Evolutionary conservation across 2,113 vertebrate species (phyloP), one percentile per base, ranked within the genome.

Genomic region (Gorsachius goisagi): DNA sequence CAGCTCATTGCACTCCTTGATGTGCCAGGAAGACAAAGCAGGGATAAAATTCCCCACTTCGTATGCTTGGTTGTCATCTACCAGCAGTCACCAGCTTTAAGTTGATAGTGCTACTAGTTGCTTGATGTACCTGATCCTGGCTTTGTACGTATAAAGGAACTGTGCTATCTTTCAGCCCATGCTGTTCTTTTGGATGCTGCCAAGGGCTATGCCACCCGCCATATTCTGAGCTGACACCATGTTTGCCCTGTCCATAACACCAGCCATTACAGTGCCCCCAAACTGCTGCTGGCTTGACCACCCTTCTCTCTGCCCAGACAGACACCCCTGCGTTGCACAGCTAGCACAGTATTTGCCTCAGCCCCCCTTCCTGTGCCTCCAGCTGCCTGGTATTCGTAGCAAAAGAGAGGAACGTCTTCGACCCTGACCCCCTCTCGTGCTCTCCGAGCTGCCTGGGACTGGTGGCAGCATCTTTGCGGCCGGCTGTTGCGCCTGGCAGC

Each of bases 301-400:
- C 4, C 13, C 35, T 28, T 63, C 28, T 63, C 24, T 26, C 44
- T 45, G 28, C 4, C 15, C 55, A 22, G 8, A 5, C 45, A 27
- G 39, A 15, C 11, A 50, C 1, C 4, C 8, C 32, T 17, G 0
- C 5, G 39, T 5, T n/a, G 60, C 37, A 67, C 52, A 79, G 12
- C 5, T 11, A 12, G 9, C 1, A 6, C 12, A 22, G 52, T 7
- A 6, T 72, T 32, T 44, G 64, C 33, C 39, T 27, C 19, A 2
- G 5, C 5, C 11, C 28, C 6, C 1, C 3, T 7, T 52, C 0
- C 0, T 11, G 39, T 49, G 55, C 18, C 32, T 22, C 37, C 39
- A 47, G 19, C 44, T 35, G 19, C 26, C 14, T 23, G 26, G 7
- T 9, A 11, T 7, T 28, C 32, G 37, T 35, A 26, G 22, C 12